Evolutionary conservation across 2,888 invertebrate species (phyloP).

Genomic region (Parnassius orleans): DNA sequence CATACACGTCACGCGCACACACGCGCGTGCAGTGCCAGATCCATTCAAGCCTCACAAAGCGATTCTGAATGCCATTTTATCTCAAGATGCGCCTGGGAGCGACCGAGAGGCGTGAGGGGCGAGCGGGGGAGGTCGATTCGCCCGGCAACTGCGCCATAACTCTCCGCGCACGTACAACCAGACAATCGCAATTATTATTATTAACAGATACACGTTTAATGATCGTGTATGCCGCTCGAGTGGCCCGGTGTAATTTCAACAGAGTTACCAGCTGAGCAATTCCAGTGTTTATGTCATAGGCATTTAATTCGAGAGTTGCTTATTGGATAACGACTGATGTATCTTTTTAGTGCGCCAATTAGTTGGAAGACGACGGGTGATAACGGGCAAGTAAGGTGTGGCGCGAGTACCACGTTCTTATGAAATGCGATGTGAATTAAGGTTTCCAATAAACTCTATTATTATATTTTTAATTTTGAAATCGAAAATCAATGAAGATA

Average conservation of each 20-base stretch:
- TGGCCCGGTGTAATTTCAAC: slow-evolving; percentile 31
- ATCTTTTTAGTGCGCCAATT: slow-evolving; percentile 57
- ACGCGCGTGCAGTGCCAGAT: slow-evolving; percentile 46
- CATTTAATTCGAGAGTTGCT: slow-evolving; percentile 55
- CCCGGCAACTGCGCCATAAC: slow-evolving; percentile 73
- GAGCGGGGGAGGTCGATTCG: slow-evolving; percentile 43
- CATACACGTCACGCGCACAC: slow-evolving; percentile 49
- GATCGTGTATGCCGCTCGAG: slow-evolving; percentile 53
- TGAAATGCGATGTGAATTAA: slow-evolving; percentile 52
- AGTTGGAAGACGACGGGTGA: slow-evolving; percentile 47
- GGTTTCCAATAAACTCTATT: background rate
- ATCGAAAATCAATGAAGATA: no score
- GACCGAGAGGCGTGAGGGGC: slow-evolving; percentile 41
- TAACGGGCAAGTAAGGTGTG: slow-evolving; percentile 38
- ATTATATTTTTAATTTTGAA: background rate
- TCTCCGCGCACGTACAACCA: slow-evolving; percentile 72
- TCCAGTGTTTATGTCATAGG: slow-evolving; percentile 42
- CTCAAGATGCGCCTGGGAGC: slow-evolving; percentile 58
- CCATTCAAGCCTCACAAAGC: slow-evolving; percentile 69
- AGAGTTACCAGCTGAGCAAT: slow-evolving; percentile 20
- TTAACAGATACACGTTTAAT: slow-evolving; percentile 70
- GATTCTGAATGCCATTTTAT: slow-evolving; percentile 65
- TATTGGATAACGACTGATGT: slow-evolving; percentile 42
- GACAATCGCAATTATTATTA: slow-evolving; percentile 73
- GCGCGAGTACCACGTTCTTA: slow-evolving; percentile 41